Percentiles rank a stretch among this genome's conserved stretches.
Conservation (phyloP, 2,888 invertebrate species). For the Vesta saturnalis region DNA sequence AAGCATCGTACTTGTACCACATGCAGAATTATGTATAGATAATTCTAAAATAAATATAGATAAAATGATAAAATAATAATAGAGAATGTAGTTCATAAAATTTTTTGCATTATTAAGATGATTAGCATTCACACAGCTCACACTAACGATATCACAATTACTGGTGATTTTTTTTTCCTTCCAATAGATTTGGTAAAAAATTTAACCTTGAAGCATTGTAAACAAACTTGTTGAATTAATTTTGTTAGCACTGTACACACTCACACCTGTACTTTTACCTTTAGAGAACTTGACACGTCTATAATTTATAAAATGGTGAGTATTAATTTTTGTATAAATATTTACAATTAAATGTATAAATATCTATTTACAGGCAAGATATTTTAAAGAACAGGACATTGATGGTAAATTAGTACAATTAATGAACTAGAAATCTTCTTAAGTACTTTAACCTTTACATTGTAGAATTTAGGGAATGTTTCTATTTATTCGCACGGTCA, state of each 20-base stretch:
- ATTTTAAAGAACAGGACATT: slow-evolving; percentile 94
- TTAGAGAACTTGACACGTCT: slow-evolving; percentile 38
- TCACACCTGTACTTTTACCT: slow-evolving; percentile 43
- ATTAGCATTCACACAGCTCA: too few relatives aligned
- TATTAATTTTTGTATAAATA: slow-evolving; percentile 20
- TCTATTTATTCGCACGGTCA: slow-evolving; percentile 90
- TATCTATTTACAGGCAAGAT: slow-evolving; percentile 77
- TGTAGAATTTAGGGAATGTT: slow-evolving; percentile 95
- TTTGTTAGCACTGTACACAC: slow-evolving; percentile 34
- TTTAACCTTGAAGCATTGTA: neutral
- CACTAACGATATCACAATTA: too few relatives aligned
- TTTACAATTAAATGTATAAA: slow-evolving; percentile 22
- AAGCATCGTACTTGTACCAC: too few relatives aligned
- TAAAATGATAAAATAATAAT: neutral
- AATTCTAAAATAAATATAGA: slow-evolving; percentile 7
- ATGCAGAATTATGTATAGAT: too few relatives aligned
- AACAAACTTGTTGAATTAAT: slow-evolving; percentile 25
- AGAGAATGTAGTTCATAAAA: too few relatives aligned
- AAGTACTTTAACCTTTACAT: slow-evolving; percentile 43
- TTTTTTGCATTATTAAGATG: too few relatives aligned
- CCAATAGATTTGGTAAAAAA: neutral
- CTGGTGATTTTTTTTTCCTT: neutral
- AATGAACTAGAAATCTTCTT: neutral
- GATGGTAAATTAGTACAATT: slow-evolving; percentile 76
- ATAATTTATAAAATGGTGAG: slow-evolving; percentile 36